Evolutionary conservation across 1,140 invertebrate species (phyloP).

Genomic region (Wasmannia auropunctata): DNA sequence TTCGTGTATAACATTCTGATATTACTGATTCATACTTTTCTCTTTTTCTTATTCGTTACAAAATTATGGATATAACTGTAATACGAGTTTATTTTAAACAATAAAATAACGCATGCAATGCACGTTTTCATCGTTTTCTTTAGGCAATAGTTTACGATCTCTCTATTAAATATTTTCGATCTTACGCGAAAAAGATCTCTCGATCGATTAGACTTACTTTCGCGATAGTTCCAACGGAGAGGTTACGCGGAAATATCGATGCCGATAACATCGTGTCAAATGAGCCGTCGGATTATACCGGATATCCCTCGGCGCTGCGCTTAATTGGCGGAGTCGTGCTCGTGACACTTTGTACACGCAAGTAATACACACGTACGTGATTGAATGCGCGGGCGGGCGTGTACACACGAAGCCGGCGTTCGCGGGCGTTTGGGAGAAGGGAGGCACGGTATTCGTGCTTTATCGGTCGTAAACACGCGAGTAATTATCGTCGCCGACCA

Average conservation of each 20-base stretch:
- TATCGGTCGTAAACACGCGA: constrained; percentile 80
- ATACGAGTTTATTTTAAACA: background rate
- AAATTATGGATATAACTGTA: background rate
- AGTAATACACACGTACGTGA: constrained; percentile 22
- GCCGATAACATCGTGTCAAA: constrained; percentile 17
- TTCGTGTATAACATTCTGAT: background rate
- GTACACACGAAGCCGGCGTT: constrained; percentile 4
- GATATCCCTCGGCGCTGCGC: constrained; percentile 19
- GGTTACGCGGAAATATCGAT: constrained; percentile 20
- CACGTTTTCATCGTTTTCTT: background rate
- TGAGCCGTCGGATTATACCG: constrained; percentile 21
- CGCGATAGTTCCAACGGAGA: background rate
- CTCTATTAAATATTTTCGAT: background rate
- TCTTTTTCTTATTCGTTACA: background rate
- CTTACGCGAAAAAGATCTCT: background rate
- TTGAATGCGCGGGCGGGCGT: constrained; percentile 5
- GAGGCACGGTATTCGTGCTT: constrained; percentile 63
- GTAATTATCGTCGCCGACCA: constrained; percentile 78
- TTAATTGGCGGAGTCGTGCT: constrained; percentile 44
- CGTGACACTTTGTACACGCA: constrained; percentile 64
- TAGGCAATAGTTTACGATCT: background rate
- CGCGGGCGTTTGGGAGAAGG: constrained; percentile 28
- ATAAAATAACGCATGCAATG: background rate
- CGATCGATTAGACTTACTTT: constrained; percentile 4
- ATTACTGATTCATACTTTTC: background rate